Evolutionary conservation across 2,797 vertebrate genomes (phyloP).

Genomic region (Sardinella longiceps): DNA sequence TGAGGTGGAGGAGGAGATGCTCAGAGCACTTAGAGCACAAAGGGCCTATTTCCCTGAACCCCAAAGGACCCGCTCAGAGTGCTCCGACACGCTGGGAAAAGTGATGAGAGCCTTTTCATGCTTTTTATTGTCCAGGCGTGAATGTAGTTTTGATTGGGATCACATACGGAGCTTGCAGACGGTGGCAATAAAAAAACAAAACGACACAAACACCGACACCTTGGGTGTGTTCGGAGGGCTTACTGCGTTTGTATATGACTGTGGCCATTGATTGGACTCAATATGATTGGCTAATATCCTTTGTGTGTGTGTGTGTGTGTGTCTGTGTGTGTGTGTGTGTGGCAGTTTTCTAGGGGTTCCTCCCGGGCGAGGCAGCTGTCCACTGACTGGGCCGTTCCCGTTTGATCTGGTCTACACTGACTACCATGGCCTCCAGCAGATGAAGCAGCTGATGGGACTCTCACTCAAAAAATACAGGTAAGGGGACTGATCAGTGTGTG

Average conservation of each 20-base stretch:
- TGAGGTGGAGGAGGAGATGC: no score
- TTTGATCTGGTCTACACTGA: constrained; percentile 98
- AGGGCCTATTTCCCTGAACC: not conserved
- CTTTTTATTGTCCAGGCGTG: not conserved
- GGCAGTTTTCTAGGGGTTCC: constrained; percentile 92
- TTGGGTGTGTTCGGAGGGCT: not conserved
- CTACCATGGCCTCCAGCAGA: constrained; percentile 96
- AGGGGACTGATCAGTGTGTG: constrained; percentile 56
- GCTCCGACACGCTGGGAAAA: not conserved
- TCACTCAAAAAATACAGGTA: constrained; percentile 96
- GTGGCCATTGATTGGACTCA: not conserved
- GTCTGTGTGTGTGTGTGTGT: constrained; percentile 13
- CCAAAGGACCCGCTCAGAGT: not conserved
- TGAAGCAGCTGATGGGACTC: constrained; percentile 98
- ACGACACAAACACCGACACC: not conserved
- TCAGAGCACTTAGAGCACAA: not conserved
- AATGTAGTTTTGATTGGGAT: not conserved
- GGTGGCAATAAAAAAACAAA: not conserved
- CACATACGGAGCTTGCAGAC: not conserved
- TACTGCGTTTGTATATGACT: not conserved
- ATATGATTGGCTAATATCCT: not conserved
- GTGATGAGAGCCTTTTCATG: not conserved
- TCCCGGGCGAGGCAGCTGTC: constrained; percentile 94
- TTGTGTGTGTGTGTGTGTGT: constrained; percentile 30
- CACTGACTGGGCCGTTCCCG: constrained; percentile 87